phyloP scores from a whole-genome alignment of 92 coral and sea anemone species.

The Palythoa caribaeorum region DNA sequence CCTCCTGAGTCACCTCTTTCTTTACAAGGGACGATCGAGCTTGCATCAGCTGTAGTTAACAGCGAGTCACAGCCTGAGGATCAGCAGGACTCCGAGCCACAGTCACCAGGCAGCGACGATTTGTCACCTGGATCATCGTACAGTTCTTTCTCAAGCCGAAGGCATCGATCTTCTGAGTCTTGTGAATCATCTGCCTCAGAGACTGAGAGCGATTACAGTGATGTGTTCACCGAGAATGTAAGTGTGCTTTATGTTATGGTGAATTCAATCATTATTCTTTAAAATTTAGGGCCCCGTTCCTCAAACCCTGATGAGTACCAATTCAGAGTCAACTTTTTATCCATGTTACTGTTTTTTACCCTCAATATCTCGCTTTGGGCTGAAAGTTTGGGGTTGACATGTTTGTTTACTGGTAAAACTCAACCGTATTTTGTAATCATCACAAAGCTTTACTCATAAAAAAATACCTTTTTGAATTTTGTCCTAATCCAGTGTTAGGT shows the following conservation, averaged over 20 bases:
- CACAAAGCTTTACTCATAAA: too few species aligned
- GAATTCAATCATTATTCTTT: too few species aligned
- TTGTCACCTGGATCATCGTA: conserved; percentile 47
- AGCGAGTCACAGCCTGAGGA: neutral
- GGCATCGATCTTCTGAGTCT: neutral
- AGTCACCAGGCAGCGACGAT: neutral
- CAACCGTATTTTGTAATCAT: too few species aligned
- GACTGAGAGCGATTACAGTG: conserved; percentile 84
- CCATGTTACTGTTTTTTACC: too few species aligned
- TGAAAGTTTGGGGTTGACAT: too few species aligned
- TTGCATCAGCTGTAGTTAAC: conserved; percentile 25
- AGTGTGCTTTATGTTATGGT: too few species aligned
- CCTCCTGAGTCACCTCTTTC: conserved; percentile 75
- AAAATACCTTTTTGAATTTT: too few species aligned
- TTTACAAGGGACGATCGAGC: conserved; percentile 13
- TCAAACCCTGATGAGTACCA: too few species aligned
- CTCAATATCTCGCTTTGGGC: too few species aligned
- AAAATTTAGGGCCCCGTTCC: neutral
- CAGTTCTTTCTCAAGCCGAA: conserved; percentile 38
- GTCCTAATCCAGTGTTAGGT: too few species aligned
- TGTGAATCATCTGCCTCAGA: conserved; percentile 84
- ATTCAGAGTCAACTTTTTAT: too few species aligned
- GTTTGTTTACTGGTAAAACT: too few species aligned
- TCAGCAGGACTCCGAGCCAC: neutral
- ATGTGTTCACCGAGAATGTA: conserved; percentile 75